Evolutionary conservation across 1,140 invertebrate species (phyloP).

Genomic region (Sycobia sp.): DNA sequence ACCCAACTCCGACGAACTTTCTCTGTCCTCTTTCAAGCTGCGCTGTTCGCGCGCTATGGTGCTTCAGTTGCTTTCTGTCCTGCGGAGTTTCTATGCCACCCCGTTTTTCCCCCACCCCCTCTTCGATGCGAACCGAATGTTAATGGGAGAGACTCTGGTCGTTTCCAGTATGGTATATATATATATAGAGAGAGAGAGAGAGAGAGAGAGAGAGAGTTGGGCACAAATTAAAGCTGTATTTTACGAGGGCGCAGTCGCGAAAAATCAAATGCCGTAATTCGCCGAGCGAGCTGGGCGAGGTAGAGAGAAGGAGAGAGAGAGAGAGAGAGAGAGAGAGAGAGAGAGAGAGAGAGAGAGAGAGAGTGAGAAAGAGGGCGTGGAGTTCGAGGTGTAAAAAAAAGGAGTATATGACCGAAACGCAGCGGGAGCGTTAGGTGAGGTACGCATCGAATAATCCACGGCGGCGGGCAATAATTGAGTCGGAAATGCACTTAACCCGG

Average conservation of each 20-base stretch:
- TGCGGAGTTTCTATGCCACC: no score
- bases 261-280: background rate
- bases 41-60: background rate
- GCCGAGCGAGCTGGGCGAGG: background rate
- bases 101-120: no score
- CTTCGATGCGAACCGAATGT: no score
- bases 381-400: background rate
- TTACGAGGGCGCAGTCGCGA: background rate
- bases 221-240: constrained; percentile 16
- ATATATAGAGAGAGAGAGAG: no score
- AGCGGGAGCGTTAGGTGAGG: background rate
- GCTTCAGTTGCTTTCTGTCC: no score
- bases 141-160: no score
- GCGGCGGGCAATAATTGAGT: constrained; percentile 44
- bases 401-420: background rate
- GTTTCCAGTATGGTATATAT: no score
- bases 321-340: no score
- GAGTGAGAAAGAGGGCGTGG: no score
- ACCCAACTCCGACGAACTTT: background rate
- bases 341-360: no score
- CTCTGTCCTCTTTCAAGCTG: background rate
- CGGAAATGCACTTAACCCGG: constrained; percentile 43
- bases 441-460: constrained; percentile 45
- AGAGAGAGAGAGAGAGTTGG: background rate
- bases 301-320: background rate